Evolutionary conservation across 2,113 vertebrate species (phyloP).

Genomic region (Cinclus cinclus): DNA sequence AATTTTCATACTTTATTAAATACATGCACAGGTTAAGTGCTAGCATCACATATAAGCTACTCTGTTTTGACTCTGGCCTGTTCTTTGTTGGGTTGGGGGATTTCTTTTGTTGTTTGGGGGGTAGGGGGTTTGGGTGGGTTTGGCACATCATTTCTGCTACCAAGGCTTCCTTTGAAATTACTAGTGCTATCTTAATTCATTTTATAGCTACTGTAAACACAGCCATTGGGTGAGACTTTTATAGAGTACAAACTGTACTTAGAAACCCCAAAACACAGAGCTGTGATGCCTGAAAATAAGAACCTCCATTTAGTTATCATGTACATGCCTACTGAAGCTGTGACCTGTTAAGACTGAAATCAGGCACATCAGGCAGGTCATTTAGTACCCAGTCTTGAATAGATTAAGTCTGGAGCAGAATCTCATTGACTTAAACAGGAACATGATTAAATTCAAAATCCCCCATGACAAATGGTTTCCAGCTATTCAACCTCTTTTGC

Average conservation of each 20-base stretch:
- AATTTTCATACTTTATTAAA: background rate
- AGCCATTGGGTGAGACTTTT: background rate
- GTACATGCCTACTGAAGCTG: background rate
- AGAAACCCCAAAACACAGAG: background rate
- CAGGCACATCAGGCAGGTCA: background rate
- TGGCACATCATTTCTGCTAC: background rate
- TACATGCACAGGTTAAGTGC: background rate
- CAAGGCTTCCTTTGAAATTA: background rate
- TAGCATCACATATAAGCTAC: background rate
- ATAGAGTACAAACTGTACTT: background rate
- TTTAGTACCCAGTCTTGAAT: background rate
- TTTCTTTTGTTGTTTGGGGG: background rate
- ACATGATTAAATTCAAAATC: background rate
- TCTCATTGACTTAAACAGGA: background rate
- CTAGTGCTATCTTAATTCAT: background rate
- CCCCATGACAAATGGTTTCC: background rate
- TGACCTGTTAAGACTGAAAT: background rate
- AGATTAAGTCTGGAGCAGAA: background rate
- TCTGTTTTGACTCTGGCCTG: background rate
- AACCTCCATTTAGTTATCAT: background rate
- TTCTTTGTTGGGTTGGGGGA: background rate
- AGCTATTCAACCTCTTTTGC: background rate
- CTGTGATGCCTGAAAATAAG: background rate
- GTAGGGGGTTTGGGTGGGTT: fast-evolving
- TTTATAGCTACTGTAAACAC: background rate